phyloP scores from a whole-genome alignment of 2,797 vertebrate species.

The Pangasius mekongensis region DNA sequence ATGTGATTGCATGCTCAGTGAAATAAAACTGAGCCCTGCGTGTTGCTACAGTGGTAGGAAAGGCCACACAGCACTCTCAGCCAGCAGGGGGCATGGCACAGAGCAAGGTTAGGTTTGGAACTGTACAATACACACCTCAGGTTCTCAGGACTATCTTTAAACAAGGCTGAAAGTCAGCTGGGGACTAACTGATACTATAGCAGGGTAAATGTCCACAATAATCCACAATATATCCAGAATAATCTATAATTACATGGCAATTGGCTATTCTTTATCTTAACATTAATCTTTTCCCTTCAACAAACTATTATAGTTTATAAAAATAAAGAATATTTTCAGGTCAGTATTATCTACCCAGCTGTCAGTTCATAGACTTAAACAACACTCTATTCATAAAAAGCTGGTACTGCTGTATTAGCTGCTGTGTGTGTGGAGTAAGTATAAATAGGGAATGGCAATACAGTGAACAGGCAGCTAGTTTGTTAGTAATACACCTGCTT shows the following conservation, averaged over 20 bases:
- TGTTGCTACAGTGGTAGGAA: background rate
- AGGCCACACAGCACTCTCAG: background rate
- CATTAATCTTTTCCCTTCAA: too few relatives aligned
- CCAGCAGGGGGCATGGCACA: background rate
- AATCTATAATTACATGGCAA: background rate
- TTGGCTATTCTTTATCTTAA: background rate
- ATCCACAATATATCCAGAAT: background rate
- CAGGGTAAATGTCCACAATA: background rate
- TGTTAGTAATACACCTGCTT: slow-evolving; percentile 1
- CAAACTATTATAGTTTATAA: background rate
- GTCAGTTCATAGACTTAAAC: background rate
- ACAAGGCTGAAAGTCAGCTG: slow-evolving; percentile 16
- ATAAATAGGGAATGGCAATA: background rate
- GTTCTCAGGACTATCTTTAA: slow-evolving; percentile 12
- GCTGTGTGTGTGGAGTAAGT: background rate
- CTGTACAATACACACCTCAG: background rate
- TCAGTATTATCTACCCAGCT: background rate
- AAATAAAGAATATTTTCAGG: background rate
- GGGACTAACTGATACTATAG: slow-evolving; percentile 34
- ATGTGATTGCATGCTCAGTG: background rate
- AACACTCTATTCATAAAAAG: background rate
- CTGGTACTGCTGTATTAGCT: background rate
- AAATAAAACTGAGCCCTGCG: background rate
- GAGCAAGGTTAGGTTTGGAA: background rate
- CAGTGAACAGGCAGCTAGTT: background rate